Evolutionary conservation across 2,113 vertebrate genomes (phyloP).

Genomic region (Chaenocephalus aceratus): DNA sequence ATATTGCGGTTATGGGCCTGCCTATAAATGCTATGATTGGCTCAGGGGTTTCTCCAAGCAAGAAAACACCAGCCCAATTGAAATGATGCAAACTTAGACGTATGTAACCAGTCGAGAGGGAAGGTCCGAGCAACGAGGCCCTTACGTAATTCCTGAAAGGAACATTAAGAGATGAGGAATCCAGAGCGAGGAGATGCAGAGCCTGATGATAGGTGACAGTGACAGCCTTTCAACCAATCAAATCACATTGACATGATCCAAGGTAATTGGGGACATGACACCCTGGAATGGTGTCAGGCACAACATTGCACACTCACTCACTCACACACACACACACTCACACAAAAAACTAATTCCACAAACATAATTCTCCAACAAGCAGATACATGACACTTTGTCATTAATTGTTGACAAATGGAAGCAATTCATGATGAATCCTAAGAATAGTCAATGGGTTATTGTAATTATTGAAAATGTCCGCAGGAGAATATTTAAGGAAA

Average conservation of each 20-base stretch:
- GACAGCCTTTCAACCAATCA: conserved; percentile 61
- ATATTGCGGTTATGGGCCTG: too few species aligned
- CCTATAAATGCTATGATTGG: neutral
- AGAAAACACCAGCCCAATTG: neutral
- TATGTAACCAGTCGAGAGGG: neutral
- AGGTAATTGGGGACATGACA: conserved; percentile 68
- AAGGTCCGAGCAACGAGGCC: neutral
- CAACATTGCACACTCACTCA: neutral
- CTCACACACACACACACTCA: neutral
- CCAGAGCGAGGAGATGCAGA: neutral
- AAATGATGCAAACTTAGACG: neutral
- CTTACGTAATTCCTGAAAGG: neutral
- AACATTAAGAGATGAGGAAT: neutral
- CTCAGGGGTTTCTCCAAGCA: neutral
- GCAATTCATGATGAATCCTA: too few species aligned
- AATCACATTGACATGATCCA: conserved; percentile 69
- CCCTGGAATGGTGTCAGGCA: conserved; percentile 22
- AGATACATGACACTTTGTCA: too few species aligned
- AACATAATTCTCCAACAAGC: neutral
- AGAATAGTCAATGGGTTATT: too few species aligned
- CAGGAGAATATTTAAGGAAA: too few species aligned
- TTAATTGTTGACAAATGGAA: too few species aligned
- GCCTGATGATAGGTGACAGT: conserved; percentile 38
- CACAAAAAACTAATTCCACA: neutral
- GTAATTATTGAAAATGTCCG: too few species aligned